Base-by-base conservation (phyloP, 1,140 invertebrate species). In the Caenorhabditis briggsae region DNA sequence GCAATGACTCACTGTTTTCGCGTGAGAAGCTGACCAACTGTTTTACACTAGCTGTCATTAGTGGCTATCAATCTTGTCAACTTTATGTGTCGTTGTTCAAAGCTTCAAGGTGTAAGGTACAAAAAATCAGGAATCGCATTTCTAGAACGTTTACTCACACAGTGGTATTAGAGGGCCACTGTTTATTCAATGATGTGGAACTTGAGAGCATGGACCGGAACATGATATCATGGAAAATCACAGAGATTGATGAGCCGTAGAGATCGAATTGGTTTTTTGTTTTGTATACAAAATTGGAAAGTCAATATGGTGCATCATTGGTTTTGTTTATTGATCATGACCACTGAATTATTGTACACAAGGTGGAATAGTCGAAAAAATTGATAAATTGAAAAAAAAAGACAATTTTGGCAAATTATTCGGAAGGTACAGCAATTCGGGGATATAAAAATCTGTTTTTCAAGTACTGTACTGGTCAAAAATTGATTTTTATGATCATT, bases 151-250 rank as follows among this genome's bases (percentile, higher is more conserved):
- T 78, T 78, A 78, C 50, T 78, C 70, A 78, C 70, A 78, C 70
- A 78, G 46, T 20, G 9, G 43, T 78, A 46, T 11, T 33, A 33
- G 33, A 33, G 14, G 18, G 8, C 59, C 20, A 61, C 8, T 78
- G 70, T 78, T 78, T 78, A 78, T 78, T 78, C 46, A 78, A 78
- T 78, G 70, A 78, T 78, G 70, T 78, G 46, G 46, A 20, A 78
- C 20, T 18, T 53, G 70, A 78, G 46, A 78, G 23, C 46, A 78
- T 78, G 70, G 70, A 78, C 70, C 70, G 70, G 70, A 78, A 78
- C 18, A 50, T 78, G 46, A 78, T 78, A 50, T 78, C 46, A 78
- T 78, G 70, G 70, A 48, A 20, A 33, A 33, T 33, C 1, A 70
- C n/a, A 50, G 23, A 41, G n/a, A 78, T 23, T 14, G 20, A 48